Percentiles rank a stretch among this genome's conserved stretches.
These are phyloP conservation scores for Turnix velox DNA, from an alignment of 2,113 vertebrate species.

Conservation along the genomic window DNA sequence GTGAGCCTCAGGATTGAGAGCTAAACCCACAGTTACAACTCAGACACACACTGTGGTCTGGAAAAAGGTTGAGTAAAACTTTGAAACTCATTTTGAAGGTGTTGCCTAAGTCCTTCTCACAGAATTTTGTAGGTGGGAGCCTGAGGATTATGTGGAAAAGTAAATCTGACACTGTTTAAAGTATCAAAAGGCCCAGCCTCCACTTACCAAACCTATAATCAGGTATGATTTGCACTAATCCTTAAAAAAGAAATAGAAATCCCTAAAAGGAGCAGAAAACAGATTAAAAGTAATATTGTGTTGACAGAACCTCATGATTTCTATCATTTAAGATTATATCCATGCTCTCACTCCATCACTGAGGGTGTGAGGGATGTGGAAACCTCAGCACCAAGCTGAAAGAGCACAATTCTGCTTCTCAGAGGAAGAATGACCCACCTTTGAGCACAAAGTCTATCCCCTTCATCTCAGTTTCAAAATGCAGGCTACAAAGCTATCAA, in stretches of 20 bases:
- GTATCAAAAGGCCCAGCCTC: background rate
- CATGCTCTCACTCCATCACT: background rate
- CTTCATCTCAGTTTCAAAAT: background rate
- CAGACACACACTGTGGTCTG: background rate
- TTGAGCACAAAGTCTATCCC: background rate
- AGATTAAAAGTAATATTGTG: background rate
- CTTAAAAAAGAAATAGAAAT: background rate
- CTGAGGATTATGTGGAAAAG: background rate
- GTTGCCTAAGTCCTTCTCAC: background rate
- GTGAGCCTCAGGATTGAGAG: background rate
- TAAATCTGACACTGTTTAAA: background rate
- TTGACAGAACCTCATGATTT: background rate
- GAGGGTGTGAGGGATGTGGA: too few relatives aligned
- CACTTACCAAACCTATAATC: background rate
- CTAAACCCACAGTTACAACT: rapidly evolving
- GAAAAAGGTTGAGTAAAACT: background rate
- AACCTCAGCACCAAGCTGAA: background rate
- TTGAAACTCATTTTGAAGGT: background rate
- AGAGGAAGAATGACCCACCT: background rate
- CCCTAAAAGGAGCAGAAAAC: background rate
- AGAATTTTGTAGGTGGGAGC: background rate
- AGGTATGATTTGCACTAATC: background rate
- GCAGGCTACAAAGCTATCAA: background rate
- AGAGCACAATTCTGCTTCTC: background rate
- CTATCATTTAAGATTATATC: background rate